Conservation (phyloP, 2,888 invertebrate species). For the Labia minor region DNA sequence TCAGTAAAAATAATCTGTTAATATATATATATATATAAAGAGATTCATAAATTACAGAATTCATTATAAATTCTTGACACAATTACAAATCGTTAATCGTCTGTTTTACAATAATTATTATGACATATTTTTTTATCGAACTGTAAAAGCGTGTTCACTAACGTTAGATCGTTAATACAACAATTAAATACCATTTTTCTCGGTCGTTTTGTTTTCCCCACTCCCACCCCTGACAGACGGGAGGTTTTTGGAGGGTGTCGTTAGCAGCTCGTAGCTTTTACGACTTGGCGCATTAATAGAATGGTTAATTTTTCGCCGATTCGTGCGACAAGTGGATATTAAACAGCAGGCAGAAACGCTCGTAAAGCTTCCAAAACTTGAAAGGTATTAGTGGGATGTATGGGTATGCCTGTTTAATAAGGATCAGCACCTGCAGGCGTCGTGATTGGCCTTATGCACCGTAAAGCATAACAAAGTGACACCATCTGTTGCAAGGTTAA, state of each 20-base stretch:
- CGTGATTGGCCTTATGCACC: conserved; percentile 1
- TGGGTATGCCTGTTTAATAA: conserved; percentile 1
- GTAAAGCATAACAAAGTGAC: not conserved
- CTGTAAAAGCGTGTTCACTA: not conserved
- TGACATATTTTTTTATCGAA: not conserved
- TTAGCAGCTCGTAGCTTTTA: not conserved
- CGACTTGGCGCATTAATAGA: conserved; percentile 7
- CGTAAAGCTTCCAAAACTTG: conserved; percentile 5
- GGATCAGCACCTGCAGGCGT: conserved; percentile 7
- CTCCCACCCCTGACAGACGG: not conserved
- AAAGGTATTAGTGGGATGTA: conserved; percentile 7
- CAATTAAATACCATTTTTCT: conserved; percentile 1
- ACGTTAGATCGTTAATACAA: conserved; percentile 7
- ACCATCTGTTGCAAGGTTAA: not conserved
- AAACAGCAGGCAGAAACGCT: not conserved
- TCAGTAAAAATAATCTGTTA: too few relatives aligned
- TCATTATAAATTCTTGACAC: not conserved
- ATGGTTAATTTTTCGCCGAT: not conserved
- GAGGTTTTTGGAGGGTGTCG: not conserved
- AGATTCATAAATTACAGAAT: not conserved
- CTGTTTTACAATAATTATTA: conserved; percentile 13
- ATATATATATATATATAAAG: not conserved
- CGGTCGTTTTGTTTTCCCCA: not conserved
- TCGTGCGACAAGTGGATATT: conserved; percentile 1
- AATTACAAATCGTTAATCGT: conserved; percentile 13